Conservation (phyloP, 2,797 vertebrate genomes). For the Pipistrellus pygmaeus region DNA sequence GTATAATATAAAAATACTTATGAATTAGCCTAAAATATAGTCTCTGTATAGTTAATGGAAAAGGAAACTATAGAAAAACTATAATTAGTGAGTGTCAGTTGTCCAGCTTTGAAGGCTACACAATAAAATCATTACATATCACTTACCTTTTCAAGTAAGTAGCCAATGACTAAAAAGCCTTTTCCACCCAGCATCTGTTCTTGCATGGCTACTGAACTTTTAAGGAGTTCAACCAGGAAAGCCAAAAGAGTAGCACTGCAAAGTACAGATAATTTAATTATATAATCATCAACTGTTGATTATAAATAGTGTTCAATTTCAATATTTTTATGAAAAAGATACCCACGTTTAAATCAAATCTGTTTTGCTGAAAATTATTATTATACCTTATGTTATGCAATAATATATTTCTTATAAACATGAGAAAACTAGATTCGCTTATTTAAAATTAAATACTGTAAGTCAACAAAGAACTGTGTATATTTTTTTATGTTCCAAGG, state of each 20-base stretch:
- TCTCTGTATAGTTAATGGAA: neutral
- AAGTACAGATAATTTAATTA: constrained; percentile 82
- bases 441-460: constrained; percentile 58
- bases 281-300: constrained; percentile 43
- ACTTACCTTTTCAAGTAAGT: constrained; percentile 93
- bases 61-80: neutral
- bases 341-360: constrained; percentile 21
- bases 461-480: neutral
- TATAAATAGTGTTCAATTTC: neutral
- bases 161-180: constrained; percentile 93
- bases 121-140: constrained; percentile 7
- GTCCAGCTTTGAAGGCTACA: neutral
- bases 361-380: neutral
- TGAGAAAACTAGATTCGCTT: neutral
- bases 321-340: constrained; percentile 16
- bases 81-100: neutral
- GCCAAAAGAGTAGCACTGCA: constrained; percentile 92
- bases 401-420: neutral
- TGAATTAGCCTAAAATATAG: constrained; percentile 6
- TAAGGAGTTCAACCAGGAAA: constrained; percentile 93
- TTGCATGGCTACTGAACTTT: constrained; percentile 95
- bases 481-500: neutral
- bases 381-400: neutral
- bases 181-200: constrained; percentile 95
- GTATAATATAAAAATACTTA: neutral